Percentiles rank a stretch among this genome's conserved stretches.
Conservation (phyloP, 2,797 vertebrate genomes). For the Enteromius trimaculatus region DNA sequence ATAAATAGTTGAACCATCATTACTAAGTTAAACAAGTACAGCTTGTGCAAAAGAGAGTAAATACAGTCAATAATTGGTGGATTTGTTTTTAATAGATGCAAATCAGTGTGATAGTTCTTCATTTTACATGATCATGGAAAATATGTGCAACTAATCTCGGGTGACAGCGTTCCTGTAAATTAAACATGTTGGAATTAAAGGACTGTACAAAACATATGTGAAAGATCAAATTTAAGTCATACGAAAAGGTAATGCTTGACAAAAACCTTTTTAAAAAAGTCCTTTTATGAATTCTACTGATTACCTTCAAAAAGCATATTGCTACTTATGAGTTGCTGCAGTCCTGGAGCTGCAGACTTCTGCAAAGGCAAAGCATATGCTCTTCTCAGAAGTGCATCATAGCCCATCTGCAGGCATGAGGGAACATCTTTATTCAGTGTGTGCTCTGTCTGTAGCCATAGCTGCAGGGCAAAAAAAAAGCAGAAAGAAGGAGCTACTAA, state of each 20-base stretch:
- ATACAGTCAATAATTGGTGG: neutral
- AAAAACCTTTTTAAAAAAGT: neutral
- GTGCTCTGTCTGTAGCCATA: conserved; percentile 24
- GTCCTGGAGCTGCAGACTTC: conserved; percentile 40
- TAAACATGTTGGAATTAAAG: neutral
- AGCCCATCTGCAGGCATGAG: conserved; percentile 39
- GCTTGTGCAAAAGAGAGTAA: conserved; percentile 2
- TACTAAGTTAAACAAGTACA: neutral
- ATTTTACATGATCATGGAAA: neutral
- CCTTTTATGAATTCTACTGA: neutral
- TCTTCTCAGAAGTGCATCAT: conserved; percentile 34
- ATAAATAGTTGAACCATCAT: neutral
- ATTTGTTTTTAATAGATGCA: neutral
- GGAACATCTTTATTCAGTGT: conserved; percentile 30
- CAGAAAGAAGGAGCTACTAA: neutral
- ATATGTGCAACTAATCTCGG: neutral
- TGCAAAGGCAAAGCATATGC: conserved; percentile 49
- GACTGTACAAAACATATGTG: neutral
- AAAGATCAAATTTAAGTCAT: neutral
- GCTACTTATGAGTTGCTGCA: neutral
- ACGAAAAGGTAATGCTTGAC: neutral
- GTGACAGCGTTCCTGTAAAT: neutral
- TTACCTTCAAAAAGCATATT: neutral
- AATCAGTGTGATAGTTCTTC: neutral
- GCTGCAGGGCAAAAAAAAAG: conserved; percentile 26